phyloP scores from a whole-genome alignment of 2,797 vertebrate genomes.

The Poliocrania exsul region DNA sequence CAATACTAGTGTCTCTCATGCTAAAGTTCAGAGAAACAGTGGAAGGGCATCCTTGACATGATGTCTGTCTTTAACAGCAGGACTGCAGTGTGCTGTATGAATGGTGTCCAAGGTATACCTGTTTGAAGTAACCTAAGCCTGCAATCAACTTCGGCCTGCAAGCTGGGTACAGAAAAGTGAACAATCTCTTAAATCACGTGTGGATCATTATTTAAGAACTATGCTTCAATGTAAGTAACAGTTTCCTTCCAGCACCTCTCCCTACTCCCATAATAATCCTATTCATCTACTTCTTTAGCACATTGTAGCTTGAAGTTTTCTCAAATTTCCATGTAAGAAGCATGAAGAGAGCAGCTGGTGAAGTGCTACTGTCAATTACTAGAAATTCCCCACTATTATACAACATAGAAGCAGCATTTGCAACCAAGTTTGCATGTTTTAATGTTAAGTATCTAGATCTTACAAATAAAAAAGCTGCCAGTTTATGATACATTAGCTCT shows the following conservation, averaged over 20 bases:
- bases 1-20: not conserved
- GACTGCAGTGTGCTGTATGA: not conserved
- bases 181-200: not conserved
- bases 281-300: not conserved
- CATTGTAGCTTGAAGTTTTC: not conserved
- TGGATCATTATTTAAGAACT: not conserved
- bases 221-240: not conserved
- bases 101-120: not conserved
- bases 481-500: not conserved
- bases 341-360: not conserved
- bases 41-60: not conserved
- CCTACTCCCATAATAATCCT: not conserved
- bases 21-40: not conserved
- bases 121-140: not conserved
- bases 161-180: not conserved
- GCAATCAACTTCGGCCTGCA: not conserved
- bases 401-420: not conserved
- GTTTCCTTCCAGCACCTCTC: not conserved
- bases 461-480: not conserved
- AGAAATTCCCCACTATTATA: not conserved
- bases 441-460: not conserved
- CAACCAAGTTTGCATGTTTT: not conserved
- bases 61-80: not conserved
- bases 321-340: not conserved
- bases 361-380: not conserved